Evolutionary conservation across 2,113 vertebrate species (phyloP).

Genomic region (Gasterosteus aculeatus): DNA sequence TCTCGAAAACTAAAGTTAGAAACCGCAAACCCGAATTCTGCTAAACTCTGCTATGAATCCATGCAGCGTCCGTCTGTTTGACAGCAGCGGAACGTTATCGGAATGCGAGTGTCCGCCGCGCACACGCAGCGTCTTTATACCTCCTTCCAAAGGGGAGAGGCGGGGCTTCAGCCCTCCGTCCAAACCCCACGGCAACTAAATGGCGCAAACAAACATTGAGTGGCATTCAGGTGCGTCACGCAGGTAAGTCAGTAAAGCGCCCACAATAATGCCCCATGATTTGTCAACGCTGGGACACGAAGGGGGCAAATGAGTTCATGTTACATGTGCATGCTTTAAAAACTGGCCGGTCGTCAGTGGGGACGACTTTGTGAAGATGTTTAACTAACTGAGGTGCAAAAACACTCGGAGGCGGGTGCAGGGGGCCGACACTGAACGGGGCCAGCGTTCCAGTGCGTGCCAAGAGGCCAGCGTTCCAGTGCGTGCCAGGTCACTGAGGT

Average conservation of each 20-base stretch:
- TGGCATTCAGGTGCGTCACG: background rate
- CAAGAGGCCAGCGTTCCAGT: background rate
- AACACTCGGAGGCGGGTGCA: background rate
- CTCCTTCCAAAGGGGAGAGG: constrained; percentile 30
- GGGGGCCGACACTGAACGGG: constrained; percentile 42
- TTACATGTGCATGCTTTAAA: background rate
- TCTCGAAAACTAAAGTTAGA: background rate
- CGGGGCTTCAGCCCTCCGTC: constrained; percentile 36
- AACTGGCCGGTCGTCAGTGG: rapidly evolving
- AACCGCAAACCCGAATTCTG: background rate
- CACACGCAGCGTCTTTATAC: constrained; percentile 44
- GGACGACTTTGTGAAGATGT: background rate
- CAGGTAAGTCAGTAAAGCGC: background rate
- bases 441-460: background rate
- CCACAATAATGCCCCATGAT: background rate
- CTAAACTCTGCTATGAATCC: constrained; percentile 30
- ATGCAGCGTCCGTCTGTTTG: background rate
- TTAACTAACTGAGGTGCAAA: background rate
- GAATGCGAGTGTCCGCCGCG: constrained; percentile 20
- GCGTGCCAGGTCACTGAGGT: background rate
- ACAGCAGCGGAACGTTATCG: constrained; percentile 19
- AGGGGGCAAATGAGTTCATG: background rate
- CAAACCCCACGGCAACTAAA: constrained; percentile 8
- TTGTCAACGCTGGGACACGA: background rate
- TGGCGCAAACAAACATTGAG: constrained; percentile 15